These are phyloP conservation scores for Sminthurides bifidus DNA, from an alignment of 1,140 invertebrate species.

Conservation along the genomic window DNA sequence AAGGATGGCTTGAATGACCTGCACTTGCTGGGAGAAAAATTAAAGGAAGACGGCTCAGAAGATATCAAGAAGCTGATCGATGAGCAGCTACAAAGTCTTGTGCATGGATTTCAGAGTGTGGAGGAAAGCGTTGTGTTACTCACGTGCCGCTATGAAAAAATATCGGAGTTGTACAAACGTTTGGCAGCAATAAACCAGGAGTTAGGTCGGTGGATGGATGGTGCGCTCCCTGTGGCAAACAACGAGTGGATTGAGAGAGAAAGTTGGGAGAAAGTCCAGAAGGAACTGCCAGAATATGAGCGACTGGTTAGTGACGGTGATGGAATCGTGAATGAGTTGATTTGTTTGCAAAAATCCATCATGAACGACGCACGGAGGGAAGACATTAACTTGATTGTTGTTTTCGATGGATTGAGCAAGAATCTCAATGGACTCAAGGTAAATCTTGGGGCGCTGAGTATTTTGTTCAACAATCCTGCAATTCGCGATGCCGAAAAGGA, in stretches of 20 bases:
- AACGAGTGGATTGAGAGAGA: neutral
- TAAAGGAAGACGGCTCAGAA: constrained; percentile 24
- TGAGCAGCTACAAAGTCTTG: constrained; percentile 5
- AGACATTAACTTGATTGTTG: neutral
- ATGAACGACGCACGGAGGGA: neutral
- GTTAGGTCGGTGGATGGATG: constrained; percentile 13
- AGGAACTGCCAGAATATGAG: constrained; percentile 16
- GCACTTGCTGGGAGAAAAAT: constrained; percentile 9
- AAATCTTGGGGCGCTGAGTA: neutral
- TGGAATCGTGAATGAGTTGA: neutral
- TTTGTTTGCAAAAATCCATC: neutral
- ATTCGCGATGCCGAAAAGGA: constrained; percentile 1
- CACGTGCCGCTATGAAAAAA: constrained; percentile 1
- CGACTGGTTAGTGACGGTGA: constrained; percentile 15
- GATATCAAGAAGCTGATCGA: constrained; percentile 21
- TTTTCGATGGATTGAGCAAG: neutral
- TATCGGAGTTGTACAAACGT: neutral
- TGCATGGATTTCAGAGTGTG: constrained; percentile 11
- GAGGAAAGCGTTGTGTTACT: constrained; percentile 8
- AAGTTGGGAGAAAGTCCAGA: constrained; percentile 3
- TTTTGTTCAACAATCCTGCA: neutral
- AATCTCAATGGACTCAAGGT: neutral
- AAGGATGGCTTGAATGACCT: neutral
- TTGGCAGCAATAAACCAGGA: constrained; percentile 1
- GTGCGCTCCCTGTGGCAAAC: constrained; percentile 9